Percentiles rank a stretch among this genome's conserved stretches.
These are phyloP conservation scores for Chrysodeixis includens DNA, from an alignment of 2,888 invertebrate species.

Conservation along the genomic window DNA sequence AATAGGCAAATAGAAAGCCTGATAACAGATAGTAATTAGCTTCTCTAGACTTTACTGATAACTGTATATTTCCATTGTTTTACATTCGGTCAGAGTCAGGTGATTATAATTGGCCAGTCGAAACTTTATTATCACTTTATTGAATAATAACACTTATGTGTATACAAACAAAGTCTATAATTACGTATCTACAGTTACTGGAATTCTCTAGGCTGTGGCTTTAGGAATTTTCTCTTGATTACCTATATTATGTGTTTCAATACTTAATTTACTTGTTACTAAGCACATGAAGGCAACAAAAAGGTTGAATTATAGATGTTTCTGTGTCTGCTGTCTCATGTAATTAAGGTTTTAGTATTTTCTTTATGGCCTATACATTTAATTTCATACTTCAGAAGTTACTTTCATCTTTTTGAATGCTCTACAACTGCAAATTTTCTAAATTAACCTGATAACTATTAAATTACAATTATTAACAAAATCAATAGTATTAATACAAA, in stretches of 20 bases:
- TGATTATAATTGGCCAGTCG: conserved; percentile 24
- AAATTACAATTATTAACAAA: background rate
- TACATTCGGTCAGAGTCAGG: conserved; percentile 21
- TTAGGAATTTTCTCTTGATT: background rate
- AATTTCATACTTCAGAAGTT: no score
- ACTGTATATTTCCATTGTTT: conserved; percentile 39
- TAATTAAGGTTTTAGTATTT: no score
- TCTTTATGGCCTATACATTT: no score
- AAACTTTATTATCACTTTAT: background rate
- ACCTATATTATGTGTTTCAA: background rate
- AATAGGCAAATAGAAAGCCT: conserved; percentile 36
- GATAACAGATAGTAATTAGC: conserved; percentile 37
- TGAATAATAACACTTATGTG: background rate
- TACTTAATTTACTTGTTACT: background rate
- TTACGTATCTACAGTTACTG: background rate
- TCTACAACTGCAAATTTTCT: no score
- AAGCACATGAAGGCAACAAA: background rate
- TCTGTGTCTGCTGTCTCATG: no score
- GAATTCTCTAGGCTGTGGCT: background rate
- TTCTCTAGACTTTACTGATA: conserved; percentile 35
- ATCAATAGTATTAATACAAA: background rate
- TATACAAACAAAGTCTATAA: background rate
- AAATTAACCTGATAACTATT: background rate
- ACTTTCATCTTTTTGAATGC: no score
- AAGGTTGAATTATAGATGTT: no score